Base-by-base conservation (phyloP, 2,113 vertebrate genomes). In the Stegostoma tigrinum region DNA sequence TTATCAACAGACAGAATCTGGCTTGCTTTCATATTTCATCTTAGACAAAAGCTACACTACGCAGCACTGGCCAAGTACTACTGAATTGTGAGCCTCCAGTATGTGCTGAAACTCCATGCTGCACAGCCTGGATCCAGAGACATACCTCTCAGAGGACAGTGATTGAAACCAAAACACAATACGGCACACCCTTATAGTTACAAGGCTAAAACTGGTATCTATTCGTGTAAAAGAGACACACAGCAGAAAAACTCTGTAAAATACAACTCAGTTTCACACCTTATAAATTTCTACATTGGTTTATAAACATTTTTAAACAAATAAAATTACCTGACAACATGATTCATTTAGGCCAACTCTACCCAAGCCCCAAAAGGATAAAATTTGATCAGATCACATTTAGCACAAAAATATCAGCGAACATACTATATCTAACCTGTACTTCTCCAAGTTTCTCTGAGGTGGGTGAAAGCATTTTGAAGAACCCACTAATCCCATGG, bases 401-500 rank as follows among this genome's bases (percentile, higher is more conserved):
- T 94, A 94, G 70, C 42, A 24, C 45, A 94, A 68, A 70, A 70
- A 48, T 45, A 94, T 30, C 91, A 94, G 17, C 21, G 61, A 67
- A 23, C 21, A 66, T 7, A 66, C 27, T 42, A 70, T 70, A 72
- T 70, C 66, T 95, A 95, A 99, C 99, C 98, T 99, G 98, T 72
- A 99, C 97, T 96, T 99, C 98, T 96, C 99, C 99, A 2, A 99
- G 97, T 96, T 98, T 99, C 95, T 98, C 98, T 12, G 98, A 98
- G 0, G 97, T 97, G 0, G 99, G 98, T 5, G 99, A 99, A 95
- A 99, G n/a, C 66, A 99, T 96, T 4, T 98, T 96, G 96, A 99
- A 99, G 97, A 98, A 98, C 5, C 99, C 98, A 96, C 91, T 97
- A 96, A 99, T 98, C 3, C 98, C 98, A 95, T 98, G 97, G 87